A percentile compares a stretch with the other conserved stretches of the same genome.
These are phyloP conservation scores for Melanotaenia trifasciata DNA, from an alignment of 2,797 vertebrate genomes.

Conservation along the genomic window DNA sequence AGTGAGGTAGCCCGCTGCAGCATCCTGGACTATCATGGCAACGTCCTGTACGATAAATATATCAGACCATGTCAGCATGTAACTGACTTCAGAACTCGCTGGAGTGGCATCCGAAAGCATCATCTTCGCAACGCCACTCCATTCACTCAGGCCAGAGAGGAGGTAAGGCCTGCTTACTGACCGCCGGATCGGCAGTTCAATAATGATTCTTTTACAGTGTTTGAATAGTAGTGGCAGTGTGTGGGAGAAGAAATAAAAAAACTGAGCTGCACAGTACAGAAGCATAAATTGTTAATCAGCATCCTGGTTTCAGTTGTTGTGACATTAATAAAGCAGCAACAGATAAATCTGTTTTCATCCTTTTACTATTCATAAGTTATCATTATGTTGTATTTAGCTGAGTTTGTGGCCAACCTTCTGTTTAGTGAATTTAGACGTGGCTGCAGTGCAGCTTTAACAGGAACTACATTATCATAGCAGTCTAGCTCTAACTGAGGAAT, in stretches of 20 bases:
- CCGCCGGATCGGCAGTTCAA: neutral
- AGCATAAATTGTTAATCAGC: neutral
- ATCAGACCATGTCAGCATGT: slow-evolving; percentile 85
- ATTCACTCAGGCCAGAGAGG: slow-evolving; percentile 86
- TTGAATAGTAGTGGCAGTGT: neutral
- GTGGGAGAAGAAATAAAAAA: neutral
- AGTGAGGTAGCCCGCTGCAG: slow-evolving; percentile 94
- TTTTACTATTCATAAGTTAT: neutral
- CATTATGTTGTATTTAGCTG: neutral
- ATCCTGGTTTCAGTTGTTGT: too few relatives aligned
- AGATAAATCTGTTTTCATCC: neutral
- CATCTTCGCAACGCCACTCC: slow-evolving; percentile 86
- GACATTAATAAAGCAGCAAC: neutral
- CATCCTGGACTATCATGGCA: slow-evolving; percentile 88
- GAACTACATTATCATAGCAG: neutral
- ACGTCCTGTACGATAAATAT: slow-evolving; percentile 91
- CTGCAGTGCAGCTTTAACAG: neutral
- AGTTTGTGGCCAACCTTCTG: neutral
- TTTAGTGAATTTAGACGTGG: neutral
- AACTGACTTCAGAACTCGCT: slow-evolving; percentile 90
- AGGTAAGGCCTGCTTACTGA: slow-evolving; percentile 80
- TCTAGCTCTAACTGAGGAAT: neutral
- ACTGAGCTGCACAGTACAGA: neutral
- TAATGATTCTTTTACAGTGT: neutral
- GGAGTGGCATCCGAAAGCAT: slow-evolving; percentile 90